phyloP scores from a whole-genome alignment of 1,140 invertebrate genomes.

The Propsilocerus akamusi region DNA sequence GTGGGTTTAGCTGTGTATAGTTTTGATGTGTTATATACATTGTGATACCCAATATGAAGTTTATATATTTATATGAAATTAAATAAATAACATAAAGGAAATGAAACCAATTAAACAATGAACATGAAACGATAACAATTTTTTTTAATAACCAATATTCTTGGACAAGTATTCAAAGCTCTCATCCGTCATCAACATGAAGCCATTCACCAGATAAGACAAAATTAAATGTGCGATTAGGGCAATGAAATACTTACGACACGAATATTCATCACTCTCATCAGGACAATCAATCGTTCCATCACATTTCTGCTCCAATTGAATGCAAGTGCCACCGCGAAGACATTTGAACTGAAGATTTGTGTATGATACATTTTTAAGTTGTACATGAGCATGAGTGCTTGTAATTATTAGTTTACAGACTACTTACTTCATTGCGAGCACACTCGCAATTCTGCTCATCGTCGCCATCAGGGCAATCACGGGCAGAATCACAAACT shows the following conservation, averaged over 20 bases:
- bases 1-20: background rate
- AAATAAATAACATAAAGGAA: background rate
- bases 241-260: constrained; percentile 25
- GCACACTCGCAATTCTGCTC: constrained; percentile 39
- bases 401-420: background rate
- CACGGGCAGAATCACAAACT: constrained; percentile 43
- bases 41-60: too few species aligned
- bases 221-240: too few species aligned
- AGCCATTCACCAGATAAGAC: too few species aligned
- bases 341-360: constrained; percentile 13
- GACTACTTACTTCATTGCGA: background rate
- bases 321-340: constrained; percentile 25
- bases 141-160: background rate
- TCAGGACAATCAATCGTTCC: constrained; percentile 45
- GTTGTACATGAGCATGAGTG: background rate
- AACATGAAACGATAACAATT: background rate
- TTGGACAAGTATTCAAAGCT: background rate
- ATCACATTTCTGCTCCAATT: constrained; percentile 40
- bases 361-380: constrained; percentile 3
- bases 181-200: background rate
- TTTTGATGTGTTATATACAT: too few species aligned
- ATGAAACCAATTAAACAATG: background rate
- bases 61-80: too few species aligned
- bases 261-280: constrained; percentile 50
- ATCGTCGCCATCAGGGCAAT: constrained; percentile 55